Base-by-base conservation (phyloP, 2,888 invertebrate species). In the Smittia sp. region DNA sequence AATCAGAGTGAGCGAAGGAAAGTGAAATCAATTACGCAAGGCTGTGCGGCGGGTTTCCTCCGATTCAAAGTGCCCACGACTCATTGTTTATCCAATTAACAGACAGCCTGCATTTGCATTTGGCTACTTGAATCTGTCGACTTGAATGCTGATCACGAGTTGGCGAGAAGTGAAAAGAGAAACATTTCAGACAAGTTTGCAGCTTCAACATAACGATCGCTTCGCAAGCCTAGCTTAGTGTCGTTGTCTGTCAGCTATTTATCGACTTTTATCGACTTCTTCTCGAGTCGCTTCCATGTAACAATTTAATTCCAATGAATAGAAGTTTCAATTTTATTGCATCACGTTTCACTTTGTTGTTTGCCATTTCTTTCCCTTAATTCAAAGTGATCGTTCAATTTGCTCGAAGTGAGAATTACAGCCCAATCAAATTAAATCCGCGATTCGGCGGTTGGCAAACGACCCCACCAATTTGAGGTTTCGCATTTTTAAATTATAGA, bases 111-210 rank as follows among this genome's bases (percentile, higher is more conserved):
- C 9, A 58, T 58, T 58, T 58, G 58, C 58, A 58, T 58, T 58
- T 22, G 58, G 58, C 58, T 58, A 58, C 58, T 22, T 58, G 22
- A 58, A 58, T 18, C 22, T 58, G 58, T 58, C 58, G 7, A 22
- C 22, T 18, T 20, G 2, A 46, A 11, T n/a, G 22, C 58, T 22
- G 58, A 58, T 58, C 58, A 58, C 58, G 58, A 58, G 58, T 58
- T 58, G 58, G 20, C 9, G n/a, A 58, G 22, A 58, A 58, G 18
- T 58, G 58, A 58, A 58, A 58, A 20, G 22, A 18, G 58, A 58
- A 13, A 58, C 58, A 58, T 20, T 58, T 58, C n/a, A 58, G 58
- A 58, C 58, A 58, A 58, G 58, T 58, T 58, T 58, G 7, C 58
- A 4, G 13, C n/a, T 58, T 58, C 58, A 58, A 20, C 58, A 13